Evolutionary conservation across 2,888 invertebrate genomes (phyloP).

Genomic region (Cryptops parisi): DNA sequence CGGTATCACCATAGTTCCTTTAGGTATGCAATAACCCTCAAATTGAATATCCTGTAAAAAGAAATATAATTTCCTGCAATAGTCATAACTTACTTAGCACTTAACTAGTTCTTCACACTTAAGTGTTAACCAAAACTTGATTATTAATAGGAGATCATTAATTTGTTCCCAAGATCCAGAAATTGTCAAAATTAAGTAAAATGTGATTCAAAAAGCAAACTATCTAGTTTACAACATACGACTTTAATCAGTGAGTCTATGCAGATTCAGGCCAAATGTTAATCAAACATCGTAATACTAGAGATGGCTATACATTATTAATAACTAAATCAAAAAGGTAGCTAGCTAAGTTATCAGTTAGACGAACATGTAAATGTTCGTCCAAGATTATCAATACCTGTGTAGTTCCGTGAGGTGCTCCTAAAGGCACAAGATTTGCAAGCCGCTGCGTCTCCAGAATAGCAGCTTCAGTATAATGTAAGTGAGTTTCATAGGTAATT

Average conservation of each 20-base stretch:
- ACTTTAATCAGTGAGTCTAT: too few relatives aligned
- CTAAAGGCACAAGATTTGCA: slow-evolving; percentile 61
- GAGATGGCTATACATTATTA: neutral
- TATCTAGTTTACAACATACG: too few relatives aligned
- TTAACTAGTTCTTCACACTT: too few relatives aligned
- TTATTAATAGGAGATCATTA: too few relatives aligned
- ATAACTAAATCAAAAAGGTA: neutral
- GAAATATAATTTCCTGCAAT: neutral
- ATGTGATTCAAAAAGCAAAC: too few relatives aligned
- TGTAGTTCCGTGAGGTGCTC: slow-evolving; percentile 65
- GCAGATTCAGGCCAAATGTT: too few relatives aligned
- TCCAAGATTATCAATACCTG: too few relatives aligned
- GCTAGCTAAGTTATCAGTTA: neutral
- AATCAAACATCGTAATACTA: too few relatives aligned
- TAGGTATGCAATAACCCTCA: slow-evolving; percentile 48
- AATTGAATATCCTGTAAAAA: slow-evolving; percentile 40
- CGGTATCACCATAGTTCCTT: slow-evolving; percentile 55
- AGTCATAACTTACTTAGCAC: neutral
- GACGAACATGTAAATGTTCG: neutral
- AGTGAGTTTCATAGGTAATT: slow-evolving; percentile 32
- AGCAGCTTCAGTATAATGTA: slow-evolving; percentile 54
- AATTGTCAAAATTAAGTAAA: too few relatives aligned
- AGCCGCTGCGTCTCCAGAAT: slow-evolving; percentile 64
- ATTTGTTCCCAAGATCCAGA: too few relatives aligned
- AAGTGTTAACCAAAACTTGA: too few relatives aligned